Base-by-base conservation (phyloP, 92 coral and sea anemone species). In the Porites cylindrica region DNA sequence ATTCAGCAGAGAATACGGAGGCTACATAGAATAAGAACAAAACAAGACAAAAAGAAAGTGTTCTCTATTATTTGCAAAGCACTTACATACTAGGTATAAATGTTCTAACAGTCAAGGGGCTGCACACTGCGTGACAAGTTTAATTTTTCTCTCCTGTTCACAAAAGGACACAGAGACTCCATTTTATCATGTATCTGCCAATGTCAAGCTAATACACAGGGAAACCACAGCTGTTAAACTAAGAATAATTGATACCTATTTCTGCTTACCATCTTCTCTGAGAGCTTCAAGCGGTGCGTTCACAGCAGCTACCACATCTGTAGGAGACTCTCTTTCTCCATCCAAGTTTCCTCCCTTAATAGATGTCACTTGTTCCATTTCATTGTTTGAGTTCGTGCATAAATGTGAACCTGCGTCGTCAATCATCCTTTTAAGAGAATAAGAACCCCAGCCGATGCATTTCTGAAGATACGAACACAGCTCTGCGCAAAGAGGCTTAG, bases 381-480 rank as follows among this genome's bases (percentile, higher is more conserved):
- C 17, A 66, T 90, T 92, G 59, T 86, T 91, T 58, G 85, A 86
- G 66, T 88, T 77, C 13, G 82, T 84, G 32, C 72, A 73, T 78
- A 97, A 63, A 75, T 95, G 96, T 20, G 85, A 79, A 5, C 98
- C 97, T 70, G 99, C 99, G 80, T 87, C 95, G 19, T 82, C 92
- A 18, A 97, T 84, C 86, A 97, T 95, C 80, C 92, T 88, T 76
- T 91, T 93, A 51, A 97, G 76, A 78, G 96, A 90, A 83, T 90
- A 66, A 11, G 85, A 72, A 66, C 99, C 98, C 99, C 99, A 97
- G 29, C 99, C 94, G 52, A 85, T 86, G 72, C 97, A 93, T 81
- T 91, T 95, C 18, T 90, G 93, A 29, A 97, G 95, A 82, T 93
- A 97, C 12, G 91, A 73, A 63, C 92, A 88, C 76, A 93, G 76